Evolutionary conservation across 2,888 invertebrate genomes (phyloP), one percentile per base, ranked within the genome.

Genomic region (Drosophila rellima): DNA sequence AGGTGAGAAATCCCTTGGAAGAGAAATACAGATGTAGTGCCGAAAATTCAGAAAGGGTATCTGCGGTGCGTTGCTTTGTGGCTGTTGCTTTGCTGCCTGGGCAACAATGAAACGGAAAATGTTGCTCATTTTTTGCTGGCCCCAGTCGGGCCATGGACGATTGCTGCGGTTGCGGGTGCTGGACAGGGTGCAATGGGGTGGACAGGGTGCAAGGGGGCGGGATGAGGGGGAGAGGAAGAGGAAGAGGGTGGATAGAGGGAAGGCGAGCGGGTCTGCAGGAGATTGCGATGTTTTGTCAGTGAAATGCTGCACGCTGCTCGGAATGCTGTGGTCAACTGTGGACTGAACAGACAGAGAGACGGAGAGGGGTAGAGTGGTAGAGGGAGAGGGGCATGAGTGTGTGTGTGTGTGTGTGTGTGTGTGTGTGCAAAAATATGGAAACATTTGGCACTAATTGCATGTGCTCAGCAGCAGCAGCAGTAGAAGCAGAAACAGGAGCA

Each of bases 371-470:
- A 7, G 7, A 17, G 11, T 8, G 45, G n/a, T 17, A 29, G 15
- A 17, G 47, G 7, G 47, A 6, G 29, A 13, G 29, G 2, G n/a
- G 26, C 1, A 7, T 7, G 7, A 17, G 11, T 8, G 45, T 17
- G 7, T 3, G 47, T 18, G 47, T 0, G 37, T 60, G 39, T 44
- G 42, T 55, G 48, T 48, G 61, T 51, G 51, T 61, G 47, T 44
- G 61, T 64, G 65, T 71, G 56, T 65, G 71, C 60, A 88, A 85
- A 89, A 90, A 90, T 90, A 90, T 90, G 90, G 90, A 91, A 91
- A 91, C 90, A 91, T 91, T 91, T 91, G 90, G 90, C 90, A 91
- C 90, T 91, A 91, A 91, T 91, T 91, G 91, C 91, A 86, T 88
- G 74, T 85, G 86, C 88, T 86, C 80, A 77, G 68, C 70, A 68